phyloP scores from a whole-genome alignment of 2,113 vertebrate genomes.

The Pseudorectes ferrugineus region DNA sequence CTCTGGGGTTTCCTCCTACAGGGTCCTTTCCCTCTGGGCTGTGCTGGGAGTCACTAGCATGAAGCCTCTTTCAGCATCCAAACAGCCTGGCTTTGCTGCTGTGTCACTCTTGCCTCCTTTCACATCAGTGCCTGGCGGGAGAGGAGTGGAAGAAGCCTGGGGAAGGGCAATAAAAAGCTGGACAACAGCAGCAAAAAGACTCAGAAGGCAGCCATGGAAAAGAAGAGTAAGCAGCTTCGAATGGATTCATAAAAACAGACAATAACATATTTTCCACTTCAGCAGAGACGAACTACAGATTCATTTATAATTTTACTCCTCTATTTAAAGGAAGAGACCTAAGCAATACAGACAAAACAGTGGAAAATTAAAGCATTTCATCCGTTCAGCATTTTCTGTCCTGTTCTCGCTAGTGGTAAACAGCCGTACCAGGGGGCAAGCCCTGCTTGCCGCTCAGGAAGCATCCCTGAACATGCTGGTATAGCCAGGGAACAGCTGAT shows the following conservation, averaged over 20 bases:
- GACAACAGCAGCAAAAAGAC: background rate
- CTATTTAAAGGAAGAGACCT: background rate
- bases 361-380: background rate
- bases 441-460: background rate
- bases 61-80: background rate
- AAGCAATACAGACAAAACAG: background rate
- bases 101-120: background rate
- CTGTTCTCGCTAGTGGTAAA: background rate
- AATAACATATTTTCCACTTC: conserved; percentile 8
- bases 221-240: background rate
- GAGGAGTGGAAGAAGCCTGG: background rate
- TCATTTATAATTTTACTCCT: background rate
- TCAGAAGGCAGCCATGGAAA: background rate
- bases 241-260: conserved; percentile 14
- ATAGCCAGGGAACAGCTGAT: background rate
- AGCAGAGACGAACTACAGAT: background rate
- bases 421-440: background rate
- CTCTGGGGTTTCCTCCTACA: background rate
- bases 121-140: background rate
- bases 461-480: background rate
- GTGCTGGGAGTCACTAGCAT: background rate
- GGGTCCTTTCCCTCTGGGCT: background rate
- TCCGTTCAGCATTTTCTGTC: background rate
- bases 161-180: background rate
- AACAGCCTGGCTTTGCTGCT: background rate